Evolutionary conservation across 2,113 vertebrate species (phyloP).

Genomic region (Dicentrarchus labrax): DNA sequence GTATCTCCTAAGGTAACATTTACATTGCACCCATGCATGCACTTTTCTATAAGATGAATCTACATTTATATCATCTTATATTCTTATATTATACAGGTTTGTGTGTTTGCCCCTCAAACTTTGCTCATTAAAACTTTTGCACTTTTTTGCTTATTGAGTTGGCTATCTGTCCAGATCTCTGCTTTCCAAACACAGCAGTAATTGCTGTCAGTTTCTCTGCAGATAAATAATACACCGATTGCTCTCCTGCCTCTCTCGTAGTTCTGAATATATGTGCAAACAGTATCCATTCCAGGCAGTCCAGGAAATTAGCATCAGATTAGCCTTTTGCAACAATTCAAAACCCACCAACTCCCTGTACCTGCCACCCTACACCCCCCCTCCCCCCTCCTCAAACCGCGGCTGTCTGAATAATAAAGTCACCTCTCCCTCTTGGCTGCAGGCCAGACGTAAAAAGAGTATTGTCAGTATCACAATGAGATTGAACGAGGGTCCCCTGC

Average conservation of each 20-base stretch:
- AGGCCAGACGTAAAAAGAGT: conserved; percentile 61
- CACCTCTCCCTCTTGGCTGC: conserved; percentile 67
- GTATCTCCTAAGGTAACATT: not conserved
- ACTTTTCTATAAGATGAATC: not conserved
- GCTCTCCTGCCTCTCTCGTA: conserved; percentile 25
- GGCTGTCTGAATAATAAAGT: conserved; percentile 69
- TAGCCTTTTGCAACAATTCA: conserved; percentile 45
- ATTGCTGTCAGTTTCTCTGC: conserved; percentile 66
- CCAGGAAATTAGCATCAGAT: conserved; percentile 41
- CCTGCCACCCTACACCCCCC: not conserved
- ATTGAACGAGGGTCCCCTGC: conserved; percentile 35
- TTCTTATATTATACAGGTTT: conserved; percentile 22
- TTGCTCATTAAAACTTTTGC: conserved; percentile 71
- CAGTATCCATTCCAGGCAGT: conserved; percentile 4
- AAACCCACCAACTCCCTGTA: not conserved
- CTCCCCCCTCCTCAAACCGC: not conserved
- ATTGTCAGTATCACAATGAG: conserved; percentile 73
- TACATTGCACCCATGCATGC: not conserved
- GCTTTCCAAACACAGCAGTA: conserved; percentile 57
- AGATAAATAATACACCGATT: conserved; percentile 52
- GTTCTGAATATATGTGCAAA: conserved; percentile 45
- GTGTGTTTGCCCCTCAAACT: conserved; percentile 31
- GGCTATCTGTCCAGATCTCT: conserved; percentile 56
- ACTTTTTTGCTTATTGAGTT: conserved; percentile 43
- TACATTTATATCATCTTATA: conserved; percentile 4